Conservation (phyloP, 2,888 invertebrate genomes). For the Aphodius sticticus region DNA sequence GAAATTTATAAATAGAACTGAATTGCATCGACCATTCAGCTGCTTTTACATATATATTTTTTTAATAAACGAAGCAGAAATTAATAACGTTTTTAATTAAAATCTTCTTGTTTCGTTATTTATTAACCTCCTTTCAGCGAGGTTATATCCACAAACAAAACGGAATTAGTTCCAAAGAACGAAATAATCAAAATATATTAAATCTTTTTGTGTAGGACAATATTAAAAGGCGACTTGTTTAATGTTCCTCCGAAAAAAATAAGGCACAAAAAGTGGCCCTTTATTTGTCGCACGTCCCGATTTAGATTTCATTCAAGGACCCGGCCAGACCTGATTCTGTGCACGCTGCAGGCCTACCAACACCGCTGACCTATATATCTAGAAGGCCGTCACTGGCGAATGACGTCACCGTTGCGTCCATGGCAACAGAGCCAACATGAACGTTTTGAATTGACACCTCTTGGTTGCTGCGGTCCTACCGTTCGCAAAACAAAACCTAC, state of each 20-base stretch:
- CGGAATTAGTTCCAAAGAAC: background rate
- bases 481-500: conserved; percentile 34
- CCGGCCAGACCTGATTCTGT: conserved; percentile 44
- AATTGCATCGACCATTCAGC: conserved; percentile 8
- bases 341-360: conserved; percentile 47
- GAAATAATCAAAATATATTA: background rate
- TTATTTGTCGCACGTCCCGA: conserved; percentile 27
- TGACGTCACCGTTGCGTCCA: conserved; percentile 58
- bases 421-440: conserved; percentile 56
- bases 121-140: background rate
- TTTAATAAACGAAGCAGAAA: conserved; percentile 4
- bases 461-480: conserved; percentile 38
- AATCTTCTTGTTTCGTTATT: background rate
- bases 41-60: background rate
- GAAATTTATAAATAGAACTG: conserved; percentile 17
- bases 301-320: conserved; percentile 49
- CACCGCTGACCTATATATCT: conserved; percentile 57
- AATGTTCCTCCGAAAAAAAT: too few species aligned
- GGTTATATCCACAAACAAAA: conserved; percentile 30
- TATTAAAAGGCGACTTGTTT: too few species aligned
- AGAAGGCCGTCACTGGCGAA: conserved; percentile 53
- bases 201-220: too few species aligned
- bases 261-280: background rate
- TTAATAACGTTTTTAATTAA: background rate
- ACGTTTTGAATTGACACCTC: conserved; percentile 52